Evolutionary conservation across 2,797 vertebrate genomes (phyloP).

Genomic region (Anabacerthia variegaticeps): DNA sequence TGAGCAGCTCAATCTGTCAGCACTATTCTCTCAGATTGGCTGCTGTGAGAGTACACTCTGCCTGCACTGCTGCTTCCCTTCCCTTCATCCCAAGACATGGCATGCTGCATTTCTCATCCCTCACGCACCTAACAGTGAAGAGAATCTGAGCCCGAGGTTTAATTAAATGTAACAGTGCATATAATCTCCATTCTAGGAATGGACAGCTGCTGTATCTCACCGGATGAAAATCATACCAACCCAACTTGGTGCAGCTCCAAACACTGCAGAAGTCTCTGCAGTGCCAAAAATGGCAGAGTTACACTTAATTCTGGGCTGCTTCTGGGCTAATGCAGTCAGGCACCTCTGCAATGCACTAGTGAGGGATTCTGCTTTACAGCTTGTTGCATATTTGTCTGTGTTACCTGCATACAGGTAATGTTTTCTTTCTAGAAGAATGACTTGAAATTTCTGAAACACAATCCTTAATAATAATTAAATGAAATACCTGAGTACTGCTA

Average conservation of each 20-base stretch:
- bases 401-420: no score
- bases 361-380: background rate
- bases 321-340: background rate
- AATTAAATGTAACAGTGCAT: background rate
- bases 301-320: background rate
- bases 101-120: background rate
- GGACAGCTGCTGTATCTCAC: background rate
- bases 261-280: background rate
- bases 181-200: background rate
- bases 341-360: background rate
- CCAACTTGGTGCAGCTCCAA: background rate
- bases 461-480: background rate
- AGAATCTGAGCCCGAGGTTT: background rate
- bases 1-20: background rate
- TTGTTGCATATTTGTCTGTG: background rate
- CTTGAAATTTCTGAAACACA: background rate
- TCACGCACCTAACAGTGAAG: background rate
- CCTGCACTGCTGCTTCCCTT: background rate
- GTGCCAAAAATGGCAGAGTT: background rate
- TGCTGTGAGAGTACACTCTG: background rate
- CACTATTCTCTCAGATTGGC: background rate
- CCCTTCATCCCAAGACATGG: background rate
- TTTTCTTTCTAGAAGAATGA: background rate
- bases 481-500: background rate
- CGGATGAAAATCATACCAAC: background rate